Conservation (phyloP, 2,888 invertebrate genomes). For the Tetheella fluctuosa region DNA sequence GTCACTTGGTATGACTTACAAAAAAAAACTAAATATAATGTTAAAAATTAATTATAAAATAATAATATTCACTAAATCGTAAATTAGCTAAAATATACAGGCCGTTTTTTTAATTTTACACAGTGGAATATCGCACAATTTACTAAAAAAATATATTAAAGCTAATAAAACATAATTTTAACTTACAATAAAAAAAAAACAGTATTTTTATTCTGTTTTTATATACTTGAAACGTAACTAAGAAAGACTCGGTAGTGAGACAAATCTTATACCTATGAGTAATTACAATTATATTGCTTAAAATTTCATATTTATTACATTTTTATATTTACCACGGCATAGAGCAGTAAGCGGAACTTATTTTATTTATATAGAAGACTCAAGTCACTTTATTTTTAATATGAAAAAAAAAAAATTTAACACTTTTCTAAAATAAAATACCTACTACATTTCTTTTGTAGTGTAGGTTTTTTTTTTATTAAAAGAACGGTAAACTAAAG, state of each 20-base stretch:
- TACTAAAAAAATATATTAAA: slow-evolving; percentile 38
- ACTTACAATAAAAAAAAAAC: slow-evolving; percentile 26
- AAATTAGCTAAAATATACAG: slow-evolving; percentile 74
- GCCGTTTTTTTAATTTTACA: slow-evolving; percentile 63
- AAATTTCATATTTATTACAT: slow-evolving; percentile 53
- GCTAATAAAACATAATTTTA: slow-evolving; percentile 28
- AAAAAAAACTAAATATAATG: slow-evolving; percentile 33
- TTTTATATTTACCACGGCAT: slow-evolving; percentile 39
- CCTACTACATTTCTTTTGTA: too few relatives aligned
- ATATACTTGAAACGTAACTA: slow-evolving; percentile 23
- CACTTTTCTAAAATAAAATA: slow-evolving; percentile 5
- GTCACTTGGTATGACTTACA: slow-evolving; percentile 56
- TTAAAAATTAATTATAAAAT: slow-evolving; percentile 46
- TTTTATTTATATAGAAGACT: slow-evolving; percentile 28
- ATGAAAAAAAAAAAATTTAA: background rate
- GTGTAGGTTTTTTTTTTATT: too few relatives aligned
- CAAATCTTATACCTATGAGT: slow-evolving; percentile 49
- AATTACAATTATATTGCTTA: slow-evolving; percentile 75
- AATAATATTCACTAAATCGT: slow-evolving; percentile 38
- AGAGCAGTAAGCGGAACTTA: slow-evolving; percentile 45
- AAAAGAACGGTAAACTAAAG: background rate
- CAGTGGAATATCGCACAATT: slow-evolving; percentile 59
- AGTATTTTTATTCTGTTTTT: slow-evolving; percentile 7
- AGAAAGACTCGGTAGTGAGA: slow-evolving; percentile 57
- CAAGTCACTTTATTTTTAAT: slow-evolving; percentile 4